Percentiles rank a stretch among this genome's conserved stretches.
phyloP scores from a whole-genome alignment of 2,113 vertebrate species.

The Dasypus novemcinctus region DNA sequence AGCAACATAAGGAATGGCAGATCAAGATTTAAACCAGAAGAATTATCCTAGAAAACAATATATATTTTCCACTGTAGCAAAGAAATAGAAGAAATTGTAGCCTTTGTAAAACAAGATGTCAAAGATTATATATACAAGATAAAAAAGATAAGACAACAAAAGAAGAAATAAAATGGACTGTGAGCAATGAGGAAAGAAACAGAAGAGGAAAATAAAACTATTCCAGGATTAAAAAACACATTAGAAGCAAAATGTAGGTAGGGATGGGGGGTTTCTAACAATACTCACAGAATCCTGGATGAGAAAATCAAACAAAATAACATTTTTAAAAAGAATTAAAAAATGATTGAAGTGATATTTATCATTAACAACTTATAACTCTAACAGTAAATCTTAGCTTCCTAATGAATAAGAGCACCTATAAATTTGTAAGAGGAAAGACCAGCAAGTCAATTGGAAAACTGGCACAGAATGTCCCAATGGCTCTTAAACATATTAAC shows the following conservation, averaged over 20 bases:
- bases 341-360: conserved; percentile 3
- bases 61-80: not conserved
- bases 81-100: not conserved
- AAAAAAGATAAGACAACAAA: conserved; percentile 23
- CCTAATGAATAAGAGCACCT: not conserved
- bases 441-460: not conserved
- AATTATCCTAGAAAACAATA: not conserved
- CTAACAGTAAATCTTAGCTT: not conserved
- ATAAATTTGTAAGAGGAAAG: not conserved
- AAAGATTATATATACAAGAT: not conserved
- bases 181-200: not conserved
- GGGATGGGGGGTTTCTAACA: not conserved
- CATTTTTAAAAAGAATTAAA: not conserved
- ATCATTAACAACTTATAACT: not conserved
- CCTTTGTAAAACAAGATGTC: not conserved
- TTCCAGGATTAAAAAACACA: not conserved
- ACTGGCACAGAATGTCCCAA: not conserved
- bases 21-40: not conserved
- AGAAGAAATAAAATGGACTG: conserved; percentile 23
- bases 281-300: not conserved
- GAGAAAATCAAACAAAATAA: not conserved
- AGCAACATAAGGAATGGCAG: not conserved
- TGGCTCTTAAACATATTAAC: conserved; percentile 1
- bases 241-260: not conserved
- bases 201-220: conserved; percentile 14